A percentile compares a stretch with the other conserved stretches of the same genome.
These are phyloP conservation scores for Ceratosolen solmsi DNA, from an alignment of 1,140 invertebrate species.

Conservation along the genomic window DNA sequence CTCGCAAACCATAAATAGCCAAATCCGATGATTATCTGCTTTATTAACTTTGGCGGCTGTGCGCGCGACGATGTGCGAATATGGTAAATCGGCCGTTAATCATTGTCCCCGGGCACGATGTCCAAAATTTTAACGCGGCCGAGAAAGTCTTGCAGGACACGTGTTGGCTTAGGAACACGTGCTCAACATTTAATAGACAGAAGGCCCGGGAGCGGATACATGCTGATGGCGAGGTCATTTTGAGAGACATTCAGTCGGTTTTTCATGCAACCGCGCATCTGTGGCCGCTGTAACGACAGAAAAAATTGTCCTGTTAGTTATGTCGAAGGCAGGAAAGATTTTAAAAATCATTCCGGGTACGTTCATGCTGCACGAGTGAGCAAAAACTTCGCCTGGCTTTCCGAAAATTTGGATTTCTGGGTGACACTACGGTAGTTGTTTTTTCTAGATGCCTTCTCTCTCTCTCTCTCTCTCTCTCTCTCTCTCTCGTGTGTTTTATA, in stretches of 20 bases:
- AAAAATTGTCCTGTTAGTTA: constrained; percentile 38
- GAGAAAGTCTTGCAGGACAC: constrained; percentile 29
- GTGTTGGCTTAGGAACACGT: constrained; percentile 38
- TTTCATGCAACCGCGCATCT: constrained; percentile 30
- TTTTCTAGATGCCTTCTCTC: constrained; percentile 9
- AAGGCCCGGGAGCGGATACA: neutral
- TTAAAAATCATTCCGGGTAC: constrained; percentile 10
- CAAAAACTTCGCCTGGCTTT: constrained; percentile 9
- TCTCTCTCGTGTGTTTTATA: neutral
- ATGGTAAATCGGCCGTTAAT: neutral
- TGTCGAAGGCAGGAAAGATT: constrained; percentile 27
- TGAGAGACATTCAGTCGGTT: neutral
- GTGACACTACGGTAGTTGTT: constrained; percentile 44
- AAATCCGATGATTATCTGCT: neutral
- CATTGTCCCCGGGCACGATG: constrained; percentile 18
- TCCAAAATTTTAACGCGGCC: neutral
- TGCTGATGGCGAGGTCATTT: neutral
- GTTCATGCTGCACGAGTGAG: neutral
- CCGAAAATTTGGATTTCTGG: constrained; percentile 46
- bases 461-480: no score
- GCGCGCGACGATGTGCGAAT: no score
- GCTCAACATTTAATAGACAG: constrained; percentile 34
- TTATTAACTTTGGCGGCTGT: neutral
- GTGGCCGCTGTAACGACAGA: neutral
- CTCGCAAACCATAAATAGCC: no score